Evolutionary conservation across 2,888 invertebrate genomes (phyloP).

Genomic region (Apodemia hepburni): DNA sequence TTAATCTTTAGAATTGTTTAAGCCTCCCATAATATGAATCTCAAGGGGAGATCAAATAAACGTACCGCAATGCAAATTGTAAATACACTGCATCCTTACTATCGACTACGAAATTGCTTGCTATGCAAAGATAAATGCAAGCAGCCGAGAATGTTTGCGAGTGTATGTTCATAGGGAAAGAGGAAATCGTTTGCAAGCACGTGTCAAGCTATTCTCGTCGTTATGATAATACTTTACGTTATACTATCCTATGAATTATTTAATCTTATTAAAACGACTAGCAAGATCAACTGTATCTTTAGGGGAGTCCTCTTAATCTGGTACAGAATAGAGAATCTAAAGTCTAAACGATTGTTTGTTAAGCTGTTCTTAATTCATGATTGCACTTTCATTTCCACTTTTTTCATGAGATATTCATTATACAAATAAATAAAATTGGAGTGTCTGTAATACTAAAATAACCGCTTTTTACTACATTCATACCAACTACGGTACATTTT

Average conservation of each 20-base stretch:
- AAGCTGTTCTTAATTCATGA: constrained; percentile 26
- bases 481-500: no score
- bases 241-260: constrained; percentile 11
- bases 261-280: constrained; percentile 16
- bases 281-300: constrained; percentile 17
- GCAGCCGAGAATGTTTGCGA: constrained; percentile 28
- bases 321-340: constrained; percentile 25
- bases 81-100: constrained; percentile 35
- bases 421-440: no score
- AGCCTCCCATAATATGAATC: constrained; percentile 26
- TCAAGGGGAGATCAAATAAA: constrained; percentile 36
- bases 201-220: constrained; percentile 10
- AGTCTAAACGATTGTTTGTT: constrained; percentile 28
- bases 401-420: neutral
- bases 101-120: constrained; percentile 37
- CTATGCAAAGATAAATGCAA: constrained; percentile 37
- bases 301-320: constrained; percentile 21
- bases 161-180: constrained; percentile 31
- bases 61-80: constrained; percentile 37
- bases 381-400: neutral
- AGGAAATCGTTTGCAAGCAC: constrained; percentile 15
- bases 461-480: no score
- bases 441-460: no score
- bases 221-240: neutral
- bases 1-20: constrained; percentile 27